Base-by-base conservation (phyloP, 2,888 invertebrate genomes). In the Gymnoscelis rufifasciata region DNA sequence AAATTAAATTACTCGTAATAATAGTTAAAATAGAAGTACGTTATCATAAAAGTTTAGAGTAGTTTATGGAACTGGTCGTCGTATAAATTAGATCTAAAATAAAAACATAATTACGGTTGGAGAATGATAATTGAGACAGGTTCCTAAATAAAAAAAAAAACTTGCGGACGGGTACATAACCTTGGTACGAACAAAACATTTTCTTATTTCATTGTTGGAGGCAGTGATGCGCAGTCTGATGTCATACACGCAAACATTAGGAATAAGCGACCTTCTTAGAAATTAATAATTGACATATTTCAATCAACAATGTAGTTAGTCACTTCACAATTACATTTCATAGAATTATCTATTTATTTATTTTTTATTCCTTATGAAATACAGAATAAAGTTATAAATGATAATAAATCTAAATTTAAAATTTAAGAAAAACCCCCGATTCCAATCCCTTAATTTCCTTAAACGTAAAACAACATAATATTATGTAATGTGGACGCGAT, bases 201-300 rank as follows among this genome's bases (percentile, higher is more conserved):
- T 65, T 64, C 54, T 63, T 63, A 63, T 69, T 62, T 66, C 64
- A 62, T 63, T 66, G 67, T 67, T 65, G 60, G 57, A 60, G 52
- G 66, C 71, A 68, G 54, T 67, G 68, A 67, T 64, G 75, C 70
- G 69, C 67, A 67, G 66, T 66, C 68, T 74, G 71, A 73, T 71
- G 76, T 74, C 74, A 75, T 75, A 62, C 60, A 61, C 63, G 60
- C 66, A 52, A 62, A 52, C 59, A 58, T 60, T 56, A 61, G 61
- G 62, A 56, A 62, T 55, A 56, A 51, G 54, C 48, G 46, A 47
- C 46, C 51, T 65, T 68, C 64, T 57, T 30, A 60, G 63, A 66
- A 68, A 59, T 57, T 54, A 54, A 40, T 44, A 15, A 27, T 43
- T 23, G 23, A 11, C 27, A 37, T 31, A 23, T 30, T 43, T 38